phyloP scores from a whole-genome alignment of 1,140 invertebrate species.

The Cyphomyrmex costatus region DNA sequence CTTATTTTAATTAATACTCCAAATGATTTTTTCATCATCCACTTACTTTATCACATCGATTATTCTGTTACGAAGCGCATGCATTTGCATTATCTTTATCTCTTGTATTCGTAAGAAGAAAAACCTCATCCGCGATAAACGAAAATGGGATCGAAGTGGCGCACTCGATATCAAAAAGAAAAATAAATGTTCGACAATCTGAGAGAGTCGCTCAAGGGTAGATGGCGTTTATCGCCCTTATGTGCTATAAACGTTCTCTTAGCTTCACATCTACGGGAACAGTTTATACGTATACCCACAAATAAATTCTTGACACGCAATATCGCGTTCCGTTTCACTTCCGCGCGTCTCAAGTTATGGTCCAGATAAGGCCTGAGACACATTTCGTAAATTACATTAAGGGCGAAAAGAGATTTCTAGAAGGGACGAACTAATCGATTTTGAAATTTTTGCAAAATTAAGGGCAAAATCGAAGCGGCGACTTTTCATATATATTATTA shows the following conservation, averaged over 20 bases:
- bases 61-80: background rate
- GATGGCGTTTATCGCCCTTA: conserved; percentile 40
- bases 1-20: background rate
- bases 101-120: background rate
- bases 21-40: background rate
- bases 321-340: conserved; percentile 44
- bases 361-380: conserved; percentile 21
- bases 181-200: conserved; percentile 31
- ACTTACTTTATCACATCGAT: conserved; percentile 14
- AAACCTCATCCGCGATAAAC: background rate
- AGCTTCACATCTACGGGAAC: conserved; percentile 2
- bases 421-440: background rate
- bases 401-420: background rate
- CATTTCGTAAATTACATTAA: conserved; percentile 26
- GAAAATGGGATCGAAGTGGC: conserved; percentile 2
- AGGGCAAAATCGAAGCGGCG: background rate
- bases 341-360: conserved; percentile 12
- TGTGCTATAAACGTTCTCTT: conserved; percentile 30
- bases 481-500: background rate
- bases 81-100: conserved; percentile 29
- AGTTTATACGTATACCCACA: background rate
- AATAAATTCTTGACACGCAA: conserved; percentile 43
- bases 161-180: conserved; percentile 15
- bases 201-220: conserved; percentile 17
- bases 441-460: conserved; percentile 14